Conservation (phyloP, 2,113 vertebrate species). For the Cercopithecus mona region DNA sequence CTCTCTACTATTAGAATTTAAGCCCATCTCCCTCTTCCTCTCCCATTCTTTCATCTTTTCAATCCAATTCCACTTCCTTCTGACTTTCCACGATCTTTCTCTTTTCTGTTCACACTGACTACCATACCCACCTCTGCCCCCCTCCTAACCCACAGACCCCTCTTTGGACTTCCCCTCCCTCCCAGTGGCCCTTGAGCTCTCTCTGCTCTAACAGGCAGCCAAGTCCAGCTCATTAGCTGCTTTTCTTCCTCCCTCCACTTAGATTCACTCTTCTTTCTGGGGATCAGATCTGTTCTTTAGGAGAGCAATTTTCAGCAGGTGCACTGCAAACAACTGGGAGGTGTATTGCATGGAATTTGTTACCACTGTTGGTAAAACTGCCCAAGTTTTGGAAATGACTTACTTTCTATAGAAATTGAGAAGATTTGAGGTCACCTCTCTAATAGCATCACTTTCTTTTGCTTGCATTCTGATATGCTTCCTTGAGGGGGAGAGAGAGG, state of each 20-base stretch:
- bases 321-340: neutral
- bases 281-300: neutral
- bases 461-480: neutral
- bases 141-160: neutral
- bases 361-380: neutral
- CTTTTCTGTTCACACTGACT: neutral
- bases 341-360: neutral
- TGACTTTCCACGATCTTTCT: neutral
- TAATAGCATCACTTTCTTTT: neutral
- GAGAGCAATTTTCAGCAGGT: neutral
- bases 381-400: neutral
- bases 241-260: neutral
- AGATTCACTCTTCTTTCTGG: neutral
- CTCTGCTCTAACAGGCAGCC: neutral
- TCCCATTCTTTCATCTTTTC: neutral
- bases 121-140: neutral
- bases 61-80: neutral
- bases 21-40: neutral
- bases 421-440: neutral
- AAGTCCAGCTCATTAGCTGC: neutral
- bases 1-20: neutral
- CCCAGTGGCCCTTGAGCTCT: neutral
- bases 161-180: neutral
- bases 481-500: neutral
- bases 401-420: slow-evolving; percentile 26